A percentile compares a stretch with the other conserved stretches of the same genome.
Evolutionary conservation across 2,113 vertebrate genomes (phyloP).

Genomic region (Anarhynchus alexandrinus): DNA sequence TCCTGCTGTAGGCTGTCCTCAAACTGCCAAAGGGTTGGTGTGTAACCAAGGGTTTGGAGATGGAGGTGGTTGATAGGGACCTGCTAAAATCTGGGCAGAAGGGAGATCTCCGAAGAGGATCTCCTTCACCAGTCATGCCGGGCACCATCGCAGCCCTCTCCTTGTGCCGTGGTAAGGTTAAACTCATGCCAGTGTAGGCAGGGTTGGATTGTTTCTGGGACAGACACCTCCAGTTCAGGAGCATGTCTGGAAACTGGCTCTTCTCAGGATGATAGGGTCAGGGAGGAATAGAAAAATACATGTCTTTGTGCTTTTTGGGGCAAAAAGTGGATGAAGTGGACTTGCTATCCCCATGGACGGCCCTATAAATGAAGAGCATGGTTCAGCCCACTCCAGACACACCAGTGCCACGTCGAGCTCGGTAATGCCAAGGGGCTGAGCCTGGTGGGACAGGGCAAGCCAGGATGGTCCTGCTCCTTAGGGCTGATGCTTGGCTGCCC

Average conservation of each 20-base stretch:
- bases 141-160: neutral
- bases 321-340: neutral
- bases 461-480: neutral
- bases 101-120: neutral
- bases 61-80: neutral
- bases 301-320: neutral
- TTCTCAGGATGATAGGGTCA: neutral
- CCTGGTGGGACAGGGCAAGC: neutral
- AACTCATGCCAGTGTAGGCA: neutral
- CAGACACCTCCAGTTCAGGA: neutral
- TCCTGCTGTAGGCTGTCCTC: neutral
- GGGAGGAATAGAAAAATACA: neutral
- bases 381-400: neutral
- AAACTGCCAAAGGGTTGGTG: neutral
- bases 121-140: neutral
- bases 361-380: neutral
- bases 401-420: rapidly evolving
- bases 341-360: neutral
- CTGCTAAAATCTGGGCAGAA: neutral
- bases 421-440: neutral
- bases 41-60: neutral
- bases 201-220: neutral
- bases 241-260: neutral
- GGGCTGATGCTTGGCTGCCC: neutral
- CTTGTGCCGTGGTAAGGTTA: neutral